Base-by-base conservation (phyloP, 2,797 vertebrate genomes). In the Amblyopsis hoosieri region DNA sequence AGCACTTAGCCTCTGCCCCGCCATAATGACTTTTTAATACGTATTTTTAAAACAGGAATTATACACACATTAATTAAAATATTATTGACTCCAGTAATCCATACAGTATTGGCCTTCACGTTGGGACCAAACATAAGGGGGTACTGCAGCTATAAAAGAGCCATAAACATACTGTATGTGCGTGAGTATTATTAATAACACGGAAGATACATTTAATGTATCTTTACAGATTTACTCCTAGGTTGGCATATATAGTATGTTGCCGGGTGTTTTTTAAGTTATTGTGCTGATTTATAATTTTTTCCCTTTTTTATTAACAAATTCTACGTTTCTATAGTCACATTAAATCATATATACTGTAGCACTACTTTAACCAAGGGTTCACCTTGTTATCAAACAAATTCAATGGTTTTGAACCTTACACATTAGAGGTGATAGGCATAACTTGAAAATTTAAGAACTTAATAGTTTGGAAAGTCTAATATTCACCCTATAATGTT, bases 11-110 rank as follows among this genome's bases (percentile, higher is more conserved):
- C 72, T 84, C 51, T 66, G 72, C 62, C 66, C 70, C 59, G 54
- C 55, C 61, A 46, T 86, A 87, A 86, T 82, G 80, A 70, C 69
- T 69, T 79, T 85, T 87, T 82, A 87, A 87, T 84, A 83, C 68
- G 78, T 78, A 64, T 81, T 74, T 86, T 75, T 83, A 82, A 86
- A 68, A 64, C 67, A 77, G 76, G 65, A 76, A 57, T 81, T 64
- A 87, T 83, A 86, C 80, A 83, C 76, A 73, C 64, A 74, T 81
- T 75, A 79, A 77, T 83, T 80, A 80, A 74, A 69, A 74, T 76
- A 78, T 82, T 75, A 73, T 78, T 79, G 67, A 74, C 72, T 81
- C 69, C 68, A 51, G 31, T 52, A 52, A 12, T 33, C 60, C 14
- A 13, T 33, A 29, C 23, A 29, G 23, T 29, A 45, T 37, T 52